Conservation (phyloP, 2,888 invertebrate genomes). For the Brassicogethes aeneus region DNA sequence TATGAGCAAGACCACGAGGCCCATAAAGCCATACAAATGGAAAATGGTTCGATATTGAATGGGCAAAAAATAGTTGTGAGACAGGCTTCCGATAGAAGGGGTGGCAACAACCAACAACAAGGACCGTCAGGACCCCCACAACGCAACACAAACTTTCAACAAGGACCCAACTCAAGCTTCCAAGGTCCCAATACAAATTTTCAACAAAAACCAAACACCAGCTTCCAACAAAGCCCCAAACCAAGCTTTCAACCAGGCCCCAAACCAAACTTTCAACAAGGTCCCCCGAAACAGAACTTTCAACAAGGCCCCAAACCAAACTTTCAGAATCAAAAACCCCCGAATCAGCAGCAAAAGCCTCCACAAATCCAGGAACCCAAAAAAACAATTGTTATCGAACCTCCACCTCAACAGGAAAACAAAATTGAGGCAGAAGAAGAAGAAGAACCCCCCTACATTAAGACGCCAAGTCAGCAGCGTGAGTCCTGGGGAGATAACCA, state of each 20-base stretch:
- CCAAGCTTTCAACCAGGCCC: background rate
- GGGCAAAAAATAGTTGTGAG: conserved; percentile 62
- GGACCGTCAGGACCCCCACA: background rate
- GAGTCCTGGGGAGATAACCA: too few relatives aligned
- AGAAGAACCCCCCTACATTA: background rate
- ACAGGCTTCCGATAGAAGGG: conserved; percentile 45
- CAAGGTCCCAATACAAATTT: conserved; percentile 10
- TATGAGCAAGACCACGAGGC: conserved; percentile 69
- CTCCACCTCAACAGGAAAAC: conserved; percentile 8
- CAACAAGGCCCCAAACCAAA: background rate
- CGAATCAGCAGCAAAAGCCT: conserved; percentile 2
- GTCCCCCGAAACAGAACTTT: background rate
- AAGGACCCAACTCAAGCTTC: conserved; percentile 2
- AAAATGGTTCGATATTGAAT: conserved; percentile 61
- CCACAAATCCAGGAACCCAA: background rate
- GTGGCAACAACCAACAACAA: conserved; percentile 9
- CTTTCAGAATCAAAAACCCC: conserved; percentile 6
- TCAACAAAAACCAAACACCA: conserved; percentile 4
- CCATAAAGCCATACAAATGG: conserved; percentile 61
- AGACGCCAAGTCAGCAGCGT: background rate
- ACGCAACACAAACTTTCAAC: conserved; percentile 7
- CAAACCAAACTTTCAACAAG: conserved; percentile 3
- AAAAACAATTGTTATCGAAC: conserved; percentile 1
- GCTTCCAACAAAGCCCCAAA: background rate
- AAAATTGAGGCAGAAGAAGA: background rate